Conservation (phyloP, 2,113 vertebrate genomes). For the Psephotus haematonotus region DNA sequence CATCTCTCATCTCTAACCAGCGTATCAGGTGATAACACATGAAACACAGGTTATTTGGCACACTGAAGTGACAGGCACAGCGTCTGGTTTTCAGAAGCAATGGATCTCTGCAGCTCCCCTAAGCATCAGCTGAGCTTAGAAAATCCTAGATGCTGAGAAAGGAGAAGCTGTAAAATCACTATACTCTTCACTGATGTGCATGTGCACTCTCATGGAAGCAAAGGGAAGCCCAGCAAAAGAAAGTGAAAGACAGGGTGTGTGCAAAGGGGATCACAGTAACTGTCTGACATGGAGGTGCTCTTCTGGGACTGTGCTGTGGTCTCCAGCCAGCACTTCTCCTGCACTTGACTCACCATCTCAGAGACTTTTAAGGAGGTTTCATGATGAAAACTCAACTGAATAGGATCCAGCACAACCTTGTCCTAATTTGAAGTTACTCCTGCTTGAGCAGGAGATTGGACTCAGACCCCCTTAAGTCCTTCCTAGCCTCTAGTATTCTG, state of each 20-base stretch:
- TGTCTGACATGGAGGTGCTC: not conserved
- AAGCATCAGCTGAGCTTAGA: not conserved
- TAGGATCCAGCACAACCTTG: not conserved
- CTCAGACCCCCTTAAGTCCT: not conserved
- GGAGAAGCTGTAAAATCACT: not conserved
- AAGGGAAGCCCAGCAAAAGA: not conserved
- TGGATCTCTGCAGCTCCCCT: not conserved
- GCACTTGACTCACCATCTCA: constrained; percentile 37
- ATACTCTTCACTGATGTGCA: not conserved
- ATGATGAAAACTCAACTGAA: constrained; percentile 10
- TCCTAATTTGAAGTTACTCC: not conserved
- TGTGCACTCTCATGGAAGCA: not conserved
- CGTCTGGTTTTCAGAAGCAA: not conserved
- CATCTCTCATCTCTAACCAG: not conserved
- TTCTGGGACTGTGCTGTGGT: constrained; percentile 26
- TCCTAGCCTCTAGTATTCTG: not conserved
- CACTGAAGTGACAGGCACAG: not conserved
- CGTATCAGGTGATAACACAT: not conserved
- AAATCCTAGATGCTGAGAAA: not conserved
- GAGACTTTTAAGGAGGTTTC: constrained; percentile 58
- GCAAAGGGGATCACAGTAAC: not conserved
- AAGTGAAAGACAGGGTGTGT: not conserved
- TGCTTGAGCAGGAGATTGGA: not conserved
- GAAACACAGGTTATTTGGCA: not conserved
- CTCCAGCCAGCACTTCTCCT: constrained; percentile 49